Base-by-base conservation (phyloP, 2,888 invertebrate species). In the Busseola fusca region DNA sequence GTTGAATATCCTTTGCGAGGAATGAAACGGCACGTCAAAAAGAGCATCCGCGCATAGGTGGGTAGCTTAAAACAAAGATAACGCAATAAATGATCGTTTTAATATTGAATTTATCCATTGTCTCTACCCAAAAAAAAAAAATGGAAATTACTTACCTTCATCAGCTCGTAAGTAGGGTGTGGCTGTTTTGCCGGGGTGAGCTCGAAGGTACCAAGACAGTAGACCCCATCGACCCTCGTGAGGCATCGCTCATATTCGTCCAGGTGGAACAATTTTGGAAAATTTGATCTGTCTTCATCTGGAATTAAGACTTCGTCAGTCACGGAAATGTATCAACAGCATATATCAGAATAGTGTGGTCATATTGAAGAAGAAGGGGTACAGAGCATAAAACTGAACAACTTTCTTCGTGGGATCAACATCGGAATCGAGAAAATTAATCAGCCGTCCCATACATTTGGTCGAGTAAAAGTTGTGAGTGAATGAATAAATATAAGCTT, bases 201-300 rank as follows among this genome's bases (percentile, higher is more conserved):
- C 30, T 86, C 78, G 37, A 88, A 86, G 50, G 69, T 76, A 1
- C 89, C 89, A 12, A 87, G 76, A 67, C 88, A 89, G 74, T 86
- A 89, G 9, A 88, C 30, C 1, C 87, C 86, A 30, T 81, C 69
- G 12, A 58, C 60, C 66, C 65, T 76, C 10, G 82, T 65, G 37
- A 88, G 72, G 64, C 89, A 89, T 54, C 80, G 75, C 1, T 87
- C 77, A 62, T 87, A 85, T 66, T 88, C 85, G 18, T 89, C 89
- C 50, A 89, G 67, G 21, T 87, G 85, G 64, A 86, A 89, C 34
- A 89, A 69, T 21, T 69, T 81, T 7, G 89, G 89, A 30, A 88
- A 83, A n/a, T 63, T 80, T 27, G 75, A 76, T 58, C 76, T 58
- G 6, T 84, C 81, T 64, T 81, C 78, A 56, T 79, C 88, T 87